phyloP scores from a whole-genome alignment of 1,140 invertebrate genomes.

The Brachionus koreanus region DNA sequence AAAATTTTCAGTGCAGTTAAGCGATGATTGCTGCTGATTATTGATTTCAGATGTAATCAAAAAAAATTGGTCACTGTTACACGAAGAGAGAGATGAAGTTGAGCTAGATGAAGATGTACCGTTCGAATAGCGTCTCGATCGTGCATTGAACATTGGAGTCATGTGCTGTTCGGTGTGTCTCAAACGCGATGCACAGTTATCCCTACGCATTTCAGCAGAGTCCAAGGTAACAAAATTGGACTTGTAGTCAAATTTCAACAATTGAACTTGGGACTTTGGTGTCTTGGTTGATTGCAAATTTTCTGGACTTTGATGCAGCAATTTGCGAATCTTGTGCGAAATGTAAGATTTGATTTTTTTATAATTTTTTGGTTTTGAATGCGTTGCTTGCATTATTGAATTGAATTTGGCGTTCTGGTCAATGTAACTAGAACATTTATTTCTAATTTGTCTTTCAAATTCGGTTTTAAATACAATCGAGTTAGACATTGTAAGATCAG shows the following conservation, averaged over 20 bases:
- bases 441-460: slow-evolving; percentile 11
- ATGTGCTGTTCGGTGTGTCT: neutral
- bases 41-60: neutral
- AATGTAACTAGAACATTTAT: slow-evolving; percentile 9
- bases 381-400: slow-evolving; percentile 3
- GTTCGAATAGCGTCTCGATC: neutral
- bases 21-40: neutral
- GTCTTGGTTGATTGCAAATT: neutral
- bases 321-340: neutral
- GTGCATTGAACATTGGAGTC: neutral
- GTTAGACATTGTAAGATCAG: slow-evolving; percentile 32
- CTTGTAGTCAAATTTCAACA: slow-evolving; percentile 1
- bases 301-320: neutral
- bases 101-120: neutral
- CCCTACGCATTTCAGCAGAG: neutral
- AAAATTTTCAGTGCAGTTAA: neutral
- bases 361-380: slow-evolving; percentile 5
- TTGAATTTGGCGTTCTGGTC: neutral
- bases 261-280: neutral
- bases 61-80: neutral
- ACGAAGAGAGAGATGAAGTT: neutral
- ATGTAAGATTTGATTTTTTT: neutral
- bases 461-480: slow-evolving; percentile 22
- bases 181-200: neutral
- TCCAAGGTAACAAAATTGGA: slow-evolving; percentile 7